These are phyloP conservation scores for Chascanopsetta lugubris DNA, from an alignment of 2,113 vertebrate species.

Conservation along the genomic window DNA sequence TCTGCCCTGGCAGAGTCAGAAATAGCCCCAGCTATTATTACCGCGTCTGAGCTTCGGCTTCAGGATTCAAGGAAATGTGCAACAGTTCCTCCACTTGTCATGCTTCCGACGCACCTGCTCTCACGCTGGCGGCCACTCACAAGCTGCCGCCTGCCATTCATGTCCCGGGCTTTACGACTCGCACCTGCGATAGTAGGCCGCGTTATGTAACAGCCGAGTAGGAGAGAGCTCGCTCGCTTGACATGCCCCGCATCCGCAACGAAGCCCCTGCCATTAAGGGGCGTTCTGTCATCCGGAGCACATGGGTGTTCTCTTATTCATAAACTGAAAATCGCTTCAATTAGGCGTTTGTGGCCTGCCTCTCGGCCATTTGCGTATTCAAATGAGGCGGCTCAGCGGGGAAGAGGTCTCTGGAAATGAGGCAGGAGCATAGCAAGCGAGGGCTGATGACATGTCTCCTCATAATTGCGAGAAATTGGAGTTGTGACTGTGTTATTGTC, in stretches of 20 bases:
- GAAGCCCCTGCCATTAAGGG: slow-evolving; percentile 45
- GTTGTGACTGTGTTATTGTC: neutral
- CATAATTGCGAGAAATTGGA: slow-evolving; percentile 5
- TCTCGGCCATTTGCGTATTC: slow-evolving; percentile 50
- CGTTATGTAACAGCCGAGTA: slow-evolving; percentile 49
- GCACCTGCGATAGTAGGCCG: slow-evolving; percentile 65
- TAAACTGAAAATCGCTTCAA: slow-evolving; percentile 63
- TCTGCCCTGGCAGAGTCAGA: slow-evolving; percentile 12
- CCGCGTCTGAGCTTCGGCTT: slow-evolving; percentile 29
- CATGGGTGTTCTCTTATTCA: slow-evolving; percentile 62
- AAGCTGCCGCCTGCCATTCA: slow-evolving; percentile 68
- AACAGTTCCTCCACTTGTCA: slow-evolving; percentile 31
- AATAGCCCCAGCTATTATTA: slow-evolving; percentile 24
- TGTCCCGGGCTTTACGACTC: slow-evolving; percentile 29
- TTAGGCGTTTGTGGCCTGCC: slow-evolving; percentile 54
- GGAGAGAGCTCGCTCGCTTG: slow-evolving; percentile 8
- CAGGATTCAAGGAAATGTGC: slow-evolving; percentile 6
- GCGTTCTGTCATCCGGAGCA: slow-evolving; percentile 42
- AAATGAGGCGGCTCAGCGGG: slow-evolving; percentile 50
- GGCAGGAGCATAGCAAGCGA: slow-evolving; percentile 32
- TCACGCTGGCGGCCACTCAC: slow-evolving; percentile 62
- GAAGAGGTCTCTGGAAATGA: slow-evolving; percentile 35
- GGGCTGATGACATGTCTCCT: slow-evolving; percentile 42
- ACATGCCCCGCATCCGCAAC: slow-evolving; percentile 46
- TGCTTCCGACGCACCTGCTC: slow-evolving; percentile 18